These are phyloP conservation scores for Drosophila simulans DNA, from an alignment of 1,140 invertebrate species.

Conservation along the genomic window DNA sequence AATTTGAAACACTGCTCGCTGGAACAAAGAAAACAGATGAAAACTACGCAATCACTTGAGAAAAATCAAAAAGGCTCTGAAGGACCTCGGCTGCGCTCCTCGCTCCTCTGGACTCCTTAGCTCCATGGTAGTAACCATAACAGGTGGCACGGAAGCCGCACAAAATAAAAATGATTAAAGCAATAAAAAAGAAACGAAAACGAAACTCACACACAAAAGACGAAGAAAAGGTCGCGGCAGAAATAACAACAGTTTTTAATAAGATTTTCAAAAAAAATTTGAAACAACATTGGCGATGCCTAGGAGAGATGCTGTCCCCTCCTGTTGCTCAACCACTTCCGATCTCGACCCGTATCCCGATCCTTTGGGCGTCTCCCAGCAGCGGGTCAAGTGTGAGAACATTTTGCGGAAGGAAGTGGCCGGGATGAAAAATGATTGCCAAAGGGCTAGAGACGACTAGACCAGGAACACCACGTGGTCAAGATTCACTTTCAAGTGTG, in stretches of 20 bases:
- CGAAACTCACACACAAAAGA: slow-evolving; percentile 44
- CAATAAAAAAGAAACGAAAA: slow-evolving; percentile 67
- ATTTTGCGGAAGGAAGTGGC: slow-evolving; percentile 81
- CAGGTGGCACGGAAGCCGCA: slow-evolving; percentile 83
- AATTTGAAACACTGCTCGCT: slow-evolving; percentile 74
- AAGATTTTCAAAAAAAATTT: slow-evolving; percentile 67
- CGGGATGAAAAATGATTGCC: slow-evolving; percentile 67
- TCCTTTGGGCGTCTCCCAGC: slow-evolving; percentile 53
- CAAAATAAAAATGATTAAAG: slow-evolving; percentile 84
- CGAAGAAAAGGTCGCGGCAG: slow-evolving; percentile 53
- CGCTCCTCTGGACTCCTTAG: slow-evolving; percentile 4
- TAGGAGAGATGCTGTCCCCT: slow-evolving; percentile 42
- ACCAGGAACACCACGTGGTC: slow-evolving; percentile 58
- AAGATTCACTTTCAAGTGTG: slow-evolving; percentile 78
- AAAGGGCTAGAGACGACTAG: slow-evolving; percentile 20
- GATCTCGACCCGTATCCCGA: slow-evolving; percentile 34
- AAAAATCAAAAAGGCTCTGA: slow-evolving; percentile 76
- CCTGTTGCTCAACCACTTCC: slow-evolving; percentile 60
- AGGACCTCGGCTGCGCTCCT: slow-evolving; percentile 48
- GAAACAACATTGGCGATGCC: slow-evolving; percentile 51
- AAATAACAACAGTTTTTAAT: slow-evolving; percentile 80
- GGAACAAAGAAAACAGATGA: slow-evolving; percentile 70
- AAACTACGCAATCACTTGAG: slow-evolving; percentile 84
- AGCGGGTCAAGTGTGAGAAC: slow-evolving; percentile 79
- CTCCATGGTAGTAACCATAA: slow-evolving; percentile 51